phyloP scores from a whole-genome alignment of 1,140 invertebrate genomes.

The Psix sp. region DNA sequence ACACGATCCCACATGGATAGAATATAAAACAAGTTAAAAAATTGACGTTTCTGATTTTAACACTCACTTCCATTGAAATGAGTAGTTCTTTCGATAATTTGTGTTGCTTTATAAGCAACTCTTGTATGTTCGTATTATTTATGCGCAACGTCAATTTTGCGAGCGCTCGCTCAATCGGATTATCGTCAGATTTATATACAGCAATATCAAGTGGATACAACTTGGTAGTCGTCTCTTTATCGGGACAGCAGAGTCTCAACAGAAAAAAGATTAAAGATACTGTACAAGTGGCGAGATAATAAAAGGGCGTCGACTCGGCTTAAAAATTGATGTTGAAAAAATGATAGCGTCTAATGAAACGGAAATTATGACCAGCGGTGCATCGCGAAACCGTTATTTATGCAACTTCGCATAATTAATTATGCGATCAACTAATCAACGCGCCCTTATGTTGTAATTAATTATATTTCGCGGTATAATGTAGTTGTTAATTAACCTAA shows the following conservation, averaged over 20 bases:
- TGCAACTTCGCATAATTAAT: too few relatives aligned
- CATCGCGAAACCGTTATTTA: too few relatives aligned
- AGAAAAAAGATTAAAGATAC: constrained; percentile 27
- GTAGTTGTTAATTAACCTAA: constrained; percentile 20
- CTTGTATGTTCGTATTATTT: background rate
- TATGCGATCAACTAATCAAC: background rate
- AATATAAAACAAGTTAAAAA: too few relatives aligned
- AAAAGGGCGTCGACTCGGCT: constrained; percentile 5
- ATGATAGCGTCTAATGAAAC: constrained; percentile 19
- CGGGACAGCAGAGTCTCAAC: constrained; percentile 6
- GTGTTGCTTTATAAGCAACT: too few relatives aligned
- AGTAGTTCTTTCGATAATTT: too few relatives aligned
- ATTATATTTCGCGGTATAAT: constrained; percentile 2
- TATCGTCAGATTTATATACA: constrained; percentile 22
- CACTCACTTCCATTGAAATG: too few relatives aligned
- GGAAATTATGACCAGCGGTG: background rate
- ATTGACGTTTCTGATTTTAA: too few relatives aligned
- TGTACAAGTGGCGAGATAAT: background rate
- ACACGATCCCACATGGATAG: too few relatives aligned
- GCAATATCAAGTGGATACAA: constrained; percentile 18
- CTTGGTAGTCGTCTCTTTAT: constrained; percentile 9
- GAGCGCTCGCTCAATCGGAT: constrained; percentile 15
- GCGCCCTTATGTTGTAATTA: background rate
- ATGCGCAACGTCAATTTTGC: constrained; percentile 11
- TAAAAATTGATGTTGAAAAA: constrained; percentile 8